These are phyloP conservation scores for Callorhinus ursinus DNA, from an alignment of 2,113 vertebrate species.

Conservation along the genomic window DNA sequence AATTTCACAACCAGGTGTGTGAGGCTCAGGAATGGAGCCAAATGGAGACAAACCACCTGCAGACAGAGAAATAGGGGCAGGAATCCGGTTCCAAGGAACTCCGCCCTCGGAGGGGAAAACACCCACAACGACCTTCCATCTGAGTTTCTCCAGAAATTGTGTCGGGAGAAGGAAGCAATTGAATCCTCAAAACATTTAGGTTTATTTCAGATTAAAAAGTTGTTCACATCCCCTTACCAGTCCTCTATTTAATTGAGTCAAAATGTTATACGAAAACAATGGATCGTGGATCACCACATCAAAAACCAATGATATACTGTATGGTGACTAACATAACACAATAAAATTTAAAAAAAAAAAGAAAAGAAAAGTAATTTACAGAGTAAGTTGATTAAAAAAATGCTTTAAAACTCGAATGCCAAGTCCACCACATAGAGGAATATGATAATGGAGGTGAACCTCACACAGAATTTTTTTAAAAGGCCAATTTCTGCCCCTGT, in stretches of 20 bases:
- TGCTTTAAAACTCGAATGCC: not conserved
- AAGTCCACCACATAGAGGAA: not conserved
- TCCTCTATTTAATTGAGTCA: not conserved
- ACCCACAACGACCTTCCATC: fast-evolving
- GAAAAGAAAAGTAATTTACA: too few relatives aligned
- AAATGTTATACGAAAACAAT: not conserved
- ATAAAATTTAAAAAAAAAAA: too few relatives aligned
- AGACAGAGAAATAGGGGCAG: fast-evolving
- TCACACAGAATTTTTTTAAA: not conserved
- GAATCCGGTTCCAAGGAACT: fast-evolving
- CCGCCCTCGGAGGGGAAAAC: fast-evolving
- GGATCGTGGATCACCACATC: too few relatives aligned
- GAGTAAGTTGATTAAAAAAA: not conserved
- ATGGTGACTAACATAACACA: too few relatives aligned
- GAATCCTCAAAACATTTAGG: not conserved
- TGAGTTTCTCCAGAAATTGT: not conserved
- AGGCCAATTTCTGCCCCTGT: not conserved
- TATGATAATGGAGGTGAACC: not conserved
- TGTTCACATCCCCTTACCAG: too few relatives aligned
- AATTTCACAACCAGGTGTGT: not conserved
- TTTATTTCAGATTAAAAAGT: not conserved
- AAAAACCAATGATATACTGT: too few relatives aligned
- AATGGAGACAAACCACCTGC: not conserved
- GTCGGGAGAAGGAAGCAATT: not conserved
- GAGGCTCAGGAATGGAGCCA: not conserved